phyloP scores from a whole-genome alignment of 1,140 invertebrate genomes.

The Cydia pomonella region DNA sequence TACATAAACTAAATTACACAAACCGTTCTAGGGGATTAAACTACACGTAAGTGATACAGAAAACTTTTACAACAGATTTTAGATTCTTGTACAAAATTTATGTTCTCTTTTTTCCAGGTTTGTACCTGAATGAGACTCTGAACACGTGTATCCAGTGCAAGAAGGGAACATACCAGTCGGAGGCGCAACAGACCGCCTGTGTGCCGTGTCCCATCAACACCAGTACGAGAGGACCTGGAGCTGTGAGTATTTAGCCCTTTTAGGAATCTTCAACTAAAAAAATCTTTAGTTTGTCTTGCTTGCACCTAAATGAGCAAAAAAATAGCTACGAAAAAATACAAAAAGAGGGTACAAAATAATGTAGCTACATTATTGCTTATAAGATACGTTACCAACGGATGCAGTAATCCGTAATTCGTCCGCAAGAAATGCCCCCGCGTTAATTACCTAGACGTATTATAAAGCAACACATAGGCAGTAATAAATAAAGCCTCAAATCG shows the following conservation, averaged over 20 bases:
- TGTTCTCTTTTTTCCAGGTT: slow-evolving; percentile 79
- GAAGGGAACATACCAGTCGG: slow-evolving; percentile 95
- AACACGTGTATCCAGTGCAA: slow-evolving; percentile 94
- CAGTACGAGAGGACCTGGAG: slow-evolving; percentile 90
- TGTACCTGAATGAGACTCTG: slow-evolving; percentile 91
- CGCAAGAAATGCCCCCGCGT: too few relatives aligned
- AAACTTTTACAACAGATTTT: neutral
- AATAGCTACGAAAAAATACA: too few relatives aligned
- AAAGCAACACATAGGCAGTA: neutral
- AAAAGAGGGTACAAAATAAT: too few relatives aligned
- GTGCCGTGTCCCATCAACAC: slow-evolving; percentile 95
- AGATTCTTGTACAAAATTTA: neutral
- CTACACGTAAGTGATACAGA: too few relatives aligned
- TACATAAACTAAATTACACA: too few relatives aligned
- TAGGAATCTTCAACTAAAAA: neutral
- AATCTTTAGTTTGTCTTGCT: too few relatives aligned
- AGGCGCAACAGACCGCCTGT: slow-evolving; percentile 93
- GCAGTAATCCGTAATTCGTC: too few relatives aligned
- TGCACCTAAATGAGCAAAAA: too few relatives aligned
- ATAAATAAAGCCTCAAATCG: neutral
- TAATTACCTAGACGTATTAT: too few relatives aligned
- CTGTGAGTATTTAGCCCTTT: slow-evolving; percentile 81
- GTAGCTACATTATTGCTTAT: too few relatives aligned
- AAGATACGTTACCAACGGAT: too few relatives aligned
- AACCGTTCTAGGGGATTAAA: too few relatives aligned